Evolutionary conservation across 2,797 vertebrate genomes (phyloP), one percentile per base, ranked within the genome.

Genomic region (Coregonus ussuriensis): DNA sequence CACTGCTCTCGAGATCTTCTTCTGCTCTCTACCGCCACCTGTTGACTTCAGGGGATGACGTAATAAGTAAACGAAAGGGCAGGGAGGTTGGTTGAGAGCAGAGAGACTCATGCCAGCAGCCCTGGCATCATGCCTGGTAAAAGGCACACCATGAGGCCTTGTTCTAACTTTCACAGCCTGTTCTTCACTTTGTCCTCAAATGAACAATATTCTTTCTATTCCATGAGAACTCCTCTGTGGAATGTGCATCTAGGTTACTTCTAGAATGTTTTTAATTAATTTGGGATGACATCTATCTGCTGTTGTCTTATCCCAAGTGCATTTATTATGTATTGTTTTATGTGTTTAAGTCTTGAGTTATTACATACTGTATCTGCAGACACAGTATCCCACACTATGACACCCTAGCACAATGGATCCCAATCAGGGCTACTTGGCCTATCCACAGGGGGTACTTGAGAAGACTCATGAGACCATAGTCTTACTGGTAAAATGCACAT

Each of bases 21-120:
- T 33, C 56, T 69, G 47, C 79, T 77, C 77, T 78, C 6, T 16
- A 66, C 72, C 59, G 79, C 81, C 81, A 4, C 11, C 83, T 82
- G 62, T 75, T 74, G 84, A 77, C 33, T 1, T 4, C 56, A 51
- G 15, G 0, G 51, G 35, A 29, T 37, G 47, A 0, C 3, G 29
- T 1, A 47, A 47, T 63, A 73, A 62, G 51, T 76, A 72, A 72
- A 71, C 70, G 67, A 74, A 65, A 74, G 83, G 54, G 73, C 76
- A 74, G 59, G 6, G 67, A 80, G 77, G 47, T 33, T 62, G 79
- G 47, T n/a, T 21, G 54, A 63, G 41, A 71, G 54, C 18, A 6
- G 72, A 21, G 47, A 18, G n/a, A 7, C 47, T 15, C 74, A 35
- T n/a, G 51, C 29, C 65, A 68, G 74, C 47, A 53, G 68, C 41